A percentile compares a stretch with the other conserved stretches of the same genome.
Conservation (phyloP, 2,113 vertebrate genomes). For the Osmerus eperlanus region DNA sequence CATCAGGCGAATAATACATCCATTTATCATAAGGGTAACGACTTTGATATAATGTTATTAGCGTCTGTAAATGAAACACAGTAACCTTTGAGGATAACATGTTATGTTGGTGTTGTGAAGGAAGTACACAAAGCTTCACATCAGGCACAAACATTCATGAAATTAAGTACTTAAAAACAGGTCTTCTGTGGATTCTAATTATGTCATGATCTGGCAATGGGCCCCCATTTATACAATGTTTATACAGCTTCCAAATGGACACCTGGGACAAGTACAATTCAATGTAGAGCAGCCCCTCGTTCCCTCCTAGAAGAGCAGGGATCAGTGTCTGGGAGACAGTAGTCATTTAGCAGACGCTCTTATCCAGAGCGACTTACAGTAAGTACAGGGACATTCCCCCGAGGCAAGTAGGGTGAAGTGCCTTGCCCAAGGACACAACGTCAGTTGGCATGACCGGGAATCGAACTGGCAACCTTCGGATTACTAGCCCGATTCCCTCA, state of each 20-base stretch:
- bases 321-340: not conserved
- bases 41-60: not conserved
- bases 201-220: constrained; percentile 43
- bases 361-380: no score
- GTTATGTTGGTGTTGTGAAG: constrained; percentile 10
- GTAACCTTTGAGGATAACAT: constrained; percentile 4
- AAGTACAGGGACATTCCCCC: no score
- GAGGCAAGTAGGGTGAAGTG: no score
- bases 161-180: constrained; percentile 51
- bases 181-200: constrained; percentile 50
- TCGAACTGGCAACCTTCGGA: no score
- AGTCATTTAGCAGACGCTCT: no score
- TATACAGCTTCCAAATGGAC: constrained; percentile 39
- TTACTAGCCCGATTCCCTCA: no score
- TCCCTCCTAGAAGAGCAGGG: constrained; percentile 11
- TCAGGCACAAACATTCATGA: constrained; percentile 36
- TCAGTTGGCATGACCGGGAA: no score
- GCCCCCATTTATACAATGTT: constrained; percentile 41
- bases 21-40: no score
- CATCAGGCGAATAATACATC: no score
- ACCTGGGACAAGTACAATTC: constrained; percentile 9
- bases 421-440: no score
- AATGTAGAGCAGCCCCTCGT: constrained; percentile 14
- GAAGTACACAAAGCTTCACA: constrained; percentile 34
- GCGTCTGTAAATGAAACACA: not conserved